Conservation (phyloP, 2,113 vertebrate species). For the Pollimyrus isidori region DNA sequence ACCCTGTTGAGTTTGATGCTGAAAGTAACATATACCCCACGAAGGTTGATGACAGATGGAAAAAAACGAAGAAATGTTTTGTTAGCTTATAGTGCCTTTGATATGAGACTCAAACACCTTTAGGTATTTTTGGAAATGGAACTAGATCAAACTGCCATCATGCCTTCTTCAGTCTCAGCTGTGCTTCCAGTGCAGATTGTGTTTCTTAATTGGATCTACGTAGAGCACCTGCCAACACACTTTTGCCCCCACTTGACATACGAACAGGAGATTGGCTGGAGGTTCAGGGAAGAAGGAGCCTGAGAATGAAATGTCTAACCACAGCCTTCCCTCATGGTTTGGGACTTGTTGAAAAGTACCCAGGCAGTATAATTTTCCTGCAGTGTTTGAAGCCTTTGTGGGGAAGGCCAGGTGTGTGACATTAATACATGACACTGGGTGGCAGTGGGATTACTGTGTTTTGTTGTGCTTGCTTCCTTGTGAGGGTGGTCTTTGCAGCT, state of each 20-base stretch:
- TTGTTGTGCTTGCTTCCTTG: background rate
- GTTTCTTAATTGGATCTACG: background rate
- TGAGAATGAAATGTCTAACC: background rate
- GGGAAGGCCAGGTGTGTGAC: background rate
- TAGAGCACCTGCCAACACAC: background rate
- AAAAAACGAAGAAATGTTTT: no score
- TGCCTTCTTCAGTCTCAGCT: background rate
- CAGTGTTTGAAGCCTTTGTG: background rate
- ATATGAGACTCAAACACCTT: background rate
- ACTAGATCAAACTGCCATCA: background rate
- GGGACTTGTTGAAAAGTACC: background rate
- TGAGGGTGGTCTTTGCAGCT: background rate
- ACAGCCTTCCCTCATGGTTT: background rate
- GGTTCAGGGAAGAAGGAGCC: background rate
- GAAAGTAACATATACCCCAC: background rate
- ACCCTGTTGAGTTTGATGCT: background rate
- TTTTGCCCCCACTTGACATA: background rate
- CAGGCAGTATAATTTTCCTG: background rate
- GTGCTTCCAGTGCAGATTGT: background rate
- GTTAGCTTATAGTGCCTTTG: background rate
- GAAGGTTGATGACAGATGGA: background rate
- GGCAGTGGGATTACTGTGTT: background rate
- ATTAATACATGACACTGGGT: background rate
- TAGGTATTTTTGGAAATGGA: background rate
- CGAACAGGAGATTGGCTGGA: background rate